Evolutionary conservation across 2,888 invertebrate species (phyloP), one percentile per base, ranked within the genome.

Genomic region (Cabera pusaria): DNA sequence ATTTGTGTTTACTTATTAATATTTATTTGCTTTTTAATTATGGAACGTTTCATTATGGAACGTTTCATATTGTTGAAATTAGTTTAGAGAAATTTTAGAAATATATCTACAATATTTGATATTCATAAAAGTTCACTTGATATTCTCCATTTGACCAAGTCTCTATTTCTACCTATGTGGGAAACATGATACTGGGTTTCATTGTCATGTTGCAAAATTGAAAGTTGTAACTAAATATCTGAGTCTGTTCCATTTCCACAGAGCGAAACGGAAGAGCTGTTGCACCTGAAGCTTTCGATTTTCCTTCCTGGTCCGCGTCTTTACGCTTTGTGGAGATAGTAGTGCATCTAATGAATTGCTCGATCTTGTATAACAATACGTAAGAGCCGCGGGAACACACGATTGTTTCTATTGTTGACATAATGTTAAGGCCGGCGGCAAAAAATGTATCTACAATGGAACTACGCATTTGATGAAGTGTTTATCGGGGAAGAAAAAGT

Each of bases 361-460:
- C 65, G 66, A 69, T 78, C 73, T 84, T 84, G 80, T 82, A 76
- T 84, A 85, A 86, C 66, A 71, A 71, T 63, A 67, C 71, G 76
- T 83, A 85, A 86, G 75, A 79, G 73, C 69, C 79, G 82, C 85
- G 86, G 77, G 84, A 86, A 85, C 65, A 43, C 62, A 53, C 72
- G 79, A 39, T 83, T 81, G 84, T 82, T 55, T 62, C 69, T 65
- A 84, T 85, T 85, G 84, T 84, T 75, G 57, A 65, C 67, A 65
- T 81, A 80, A 82, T 83, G 83, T 80, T 83, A 82, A 83, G 85
- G 83, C 76, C 82, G 70, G 60, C 59, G 44, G 64, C 56, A 69
- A 79, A 76, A 76, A 76, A 26, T 39, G 31, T 48, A 53, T 47
- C 51, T 45, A 53, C 52, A 54, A 46, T 46, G 51, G 51, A 56